Conservation (phyloP, 30 jellyfish, hydroid and myxozoan species). For the Pelagia noctiluca region DNA sequence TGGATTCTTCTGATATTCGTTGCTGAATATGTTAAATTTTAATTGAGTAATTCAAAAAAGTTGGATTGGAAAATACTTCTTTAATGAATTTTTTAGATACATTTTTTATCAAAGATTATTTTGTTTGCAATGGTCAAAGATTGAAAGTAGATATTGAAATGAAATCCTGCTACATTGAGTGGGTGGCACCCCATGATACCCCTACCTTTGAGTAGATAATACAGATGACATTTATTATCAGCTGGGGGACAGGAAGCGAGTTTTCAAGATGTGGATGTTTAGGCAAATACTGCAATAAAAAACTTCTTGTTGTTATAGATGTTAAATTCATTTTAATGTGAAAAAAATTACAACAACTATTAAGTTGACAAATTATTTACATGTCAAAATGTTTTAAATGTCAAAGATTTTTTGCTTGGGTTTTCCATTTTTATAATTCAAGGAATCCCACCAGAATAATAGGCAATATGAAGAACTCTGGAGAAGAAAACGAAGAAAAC, state of each 20-base stretch:
- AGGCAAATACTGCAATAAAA: not conserved
- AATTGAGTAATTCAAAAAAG: too few species aligned
- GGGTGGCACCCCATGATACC: constrained; percentile 41
- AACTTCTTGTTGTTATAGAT: not conserved
- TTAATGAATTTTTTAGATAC: too few species aligned
- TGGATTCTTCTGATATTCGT: not conserved
- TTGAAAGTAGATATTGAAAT: too few species aligned
- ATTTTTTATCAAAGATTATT: too few species aligned
- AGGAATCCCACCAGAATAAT: too few species aligned
- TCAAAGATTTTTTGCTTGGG: too few species aligned
- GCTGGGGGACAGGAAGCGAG: constrained; percentile 28
- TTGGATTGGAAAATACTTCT: not conserved
- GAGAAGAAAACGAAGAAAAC: too few species aligned
- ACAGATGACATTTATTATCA: not conserved
- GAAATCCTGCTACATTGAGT: constrained; percentile 32
- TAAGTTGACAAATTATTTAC: not conserved
- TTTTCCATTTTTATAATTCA: too few species aligned
- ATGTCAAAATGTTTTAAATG: not conserved
- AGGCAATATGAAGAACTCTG: too few species aligned
- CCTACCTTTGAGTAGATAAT: constrained; percentile 13
- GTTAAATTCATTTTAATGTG: too few species aligned
- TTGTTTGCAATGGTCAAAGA: too few species aligned
- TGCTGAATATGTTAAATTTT: not conserved
- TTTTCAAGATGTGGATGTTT: not conserved
- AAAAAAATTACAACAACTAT: too few species aligned